These are phyloP conservation scores for Pseudopodoces humilis DNA, from an alignment of 2,113 vertebrate genomes.

Conservation along the genomic window DNA sequence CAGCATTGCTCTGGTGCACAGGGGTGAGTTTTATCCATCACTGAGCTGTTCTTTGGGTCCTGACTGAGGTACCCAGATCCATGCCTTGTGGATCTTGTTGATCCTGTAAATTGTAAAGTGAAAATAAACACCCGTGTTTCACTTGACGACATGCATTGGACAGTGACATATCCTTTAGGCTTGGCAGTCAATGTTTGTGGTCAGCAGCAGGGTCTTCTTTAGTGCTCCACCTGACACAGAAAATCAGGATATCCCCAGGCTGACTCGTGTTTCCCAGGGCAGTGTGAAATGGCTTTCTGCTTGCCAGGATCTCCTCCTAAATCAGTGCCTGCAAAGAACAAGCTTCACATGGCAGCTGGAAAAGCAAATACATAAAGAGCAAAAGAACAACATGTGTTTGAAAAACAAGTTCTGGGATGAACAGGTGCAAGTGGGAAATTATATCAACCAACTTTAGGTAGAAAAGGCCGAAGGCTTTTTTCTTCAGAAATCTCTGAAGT, in stretches of 20 bases:
- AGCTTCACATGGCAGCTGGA: background rate
- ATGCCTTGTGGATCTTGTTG: background rate
- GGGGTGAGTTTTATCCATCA: background rate
- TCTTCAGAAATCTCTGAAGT: background rate
- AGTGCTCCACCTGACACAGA: background rate
- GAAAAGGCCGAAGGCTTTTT: background rate
- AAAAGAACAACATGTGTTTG: background rate
- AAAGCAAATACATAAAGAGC: slow-evolving; percentile 24
- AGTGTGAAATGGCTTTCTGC: background rate
- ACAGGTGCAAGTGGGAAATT: slow-evolving; percentile 7
- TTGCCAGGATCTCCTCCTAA: background rate
- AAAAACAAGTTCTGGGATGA: slow-evolving; percentile 10
- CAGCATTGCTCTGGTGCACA: background rate
- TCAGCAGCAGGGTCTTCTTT: background rate
- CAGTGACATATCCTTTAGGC: background rate
- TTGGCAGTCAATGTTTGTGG: background rate
- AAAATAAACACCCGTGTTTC: background rate
- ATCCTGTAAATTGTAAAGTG: background rate
- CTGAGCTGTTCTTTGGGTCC: background rate
- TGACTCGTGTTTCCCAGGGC: background rate
- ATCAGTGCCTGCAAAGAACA: slow-evolving; percentile 8
- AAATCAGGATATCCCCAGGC: background rate
- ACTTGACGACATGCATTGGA: background rate
- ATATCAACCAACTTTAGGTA: background rate
- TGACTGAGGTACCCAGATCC: background rate